These are phyloP conservation scores for Suncus etruscus DNA, from an alignment of 2,113 vertebrate genomes.

Conservation along the genomic window DNA sequence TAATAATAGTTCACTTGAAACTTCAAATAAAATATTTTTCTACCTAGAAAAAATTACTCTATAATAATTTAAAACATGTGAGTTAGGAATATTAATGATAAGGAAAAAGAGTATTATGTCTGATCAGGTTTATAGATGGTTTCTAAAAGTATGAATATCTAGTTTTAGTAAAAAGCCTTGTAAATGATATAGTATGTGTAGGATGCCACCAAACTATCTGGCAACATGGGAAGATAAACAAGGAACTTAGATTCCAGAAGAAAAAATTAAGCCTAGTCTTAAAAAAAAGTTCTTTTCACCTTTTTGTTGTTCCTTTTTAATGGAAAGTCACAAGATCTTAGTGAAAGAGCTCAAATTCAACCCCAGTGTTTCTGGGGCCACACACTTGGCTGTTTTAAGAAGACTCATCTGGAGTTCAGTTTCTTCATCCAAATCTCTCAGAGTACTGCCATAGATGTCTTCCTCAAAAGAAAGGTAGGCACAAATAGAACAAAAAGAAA, in stretches of 20 bases:
- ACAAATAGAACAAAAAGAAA: conserved; percentile 70
- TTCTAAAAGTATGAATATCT: too few species aligned
- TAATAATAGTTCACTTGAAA: too few species aligned
- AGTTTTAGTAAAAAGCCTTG: background rate
- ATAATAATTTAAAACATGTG: background rate
- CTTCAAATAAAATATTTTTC: too few species aligned
- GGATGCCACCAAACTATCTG: background rate
- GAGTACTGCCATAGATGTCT: conserved; percentile 47
- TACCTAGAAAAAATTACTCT: too few species aligned
- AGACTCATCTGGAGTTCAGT: too few species aligned
- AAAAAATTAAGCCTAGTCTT: background rate
- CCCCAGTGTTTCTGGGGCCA: too few species aligned
- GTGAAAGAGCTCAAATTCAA: too few species aligned
- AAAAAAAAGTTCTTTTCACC: background rate
- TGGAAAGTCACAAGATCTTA: too few species aligned
- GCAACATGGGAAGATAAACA: background rate
- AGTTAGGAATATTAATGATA: background rate
- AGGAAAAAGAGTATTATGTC: rapidly evolving
- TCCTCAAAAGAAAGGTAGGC: conserved; percentile 26
- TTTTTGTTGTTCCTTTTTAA: too few species aligned
- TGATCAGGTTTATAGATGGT: background rate
- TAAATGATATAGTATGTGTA: background rate
- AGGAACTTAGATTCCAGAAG: background rate
- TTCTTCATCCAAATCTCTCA: background rate
- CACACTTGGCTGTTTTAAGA: too few species aligned